These are phyloP conservation scores for Nyctereutes procyonoides DNA, from an alignment of 2,113 vertebrate genomes.

Conservation along the genomic window DNA sequence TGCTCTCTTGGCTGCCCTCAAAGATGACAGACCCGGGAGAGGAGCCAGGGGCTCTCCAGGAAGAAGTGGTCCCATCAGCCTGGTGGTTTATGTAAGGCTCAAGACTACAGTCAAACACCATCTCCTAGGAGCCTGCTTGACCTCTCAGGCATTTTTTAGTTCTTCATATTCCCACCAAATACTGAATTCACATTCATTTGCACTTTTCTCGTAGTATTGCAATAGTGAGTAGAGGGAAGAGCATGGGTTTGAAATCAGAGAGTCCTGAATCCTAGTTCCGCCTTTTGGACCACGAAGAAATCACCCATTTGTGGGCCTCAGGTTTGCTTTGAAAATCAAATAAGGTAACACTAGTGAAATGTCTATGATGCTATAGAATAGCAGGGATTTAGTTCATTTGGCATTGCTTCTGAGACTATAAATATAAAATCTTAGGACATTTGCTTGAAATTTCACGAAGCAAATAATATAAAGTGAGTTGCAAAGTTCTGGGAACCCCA, in stretches of 20 bases:
- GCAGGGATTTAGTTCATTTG: not conserved
- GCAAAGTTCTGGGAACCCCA: not conserved
- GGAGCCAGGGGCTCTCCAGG: not conserved
- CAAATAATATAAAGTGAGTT: not conserved
- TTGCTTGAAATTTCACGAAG: constrained; percentile 31
- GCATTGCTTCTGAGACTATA: not conserved
- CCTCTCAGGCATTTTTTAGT: constrained; percentile 28
- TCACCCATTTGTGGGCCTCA: not conserved
- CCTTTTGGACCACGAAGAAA: not conserved
- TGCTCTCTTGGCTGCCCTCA: not conserved
- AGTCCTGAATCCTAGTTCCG: not conserved
- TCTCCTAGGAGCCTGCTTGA: not conserved
- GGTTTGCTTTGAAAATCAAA: constrained; percentile 20
- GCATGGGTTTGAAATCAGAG: not conserved
- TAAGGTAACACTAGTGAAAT: not conserved
- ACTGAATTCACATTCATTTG: not conserved
- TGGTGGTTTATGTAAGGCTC: not conserved
- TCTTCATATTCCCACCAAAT: not conserved
- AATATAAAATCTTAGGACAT: not conserved
- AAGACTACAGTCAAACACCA: not conserved
- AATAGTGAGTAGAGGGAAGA: not conserved
- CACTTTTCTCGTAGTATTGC: not conserved
- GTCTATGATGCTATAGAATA: not conserved
- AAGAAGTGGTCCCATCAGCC: not conserved
- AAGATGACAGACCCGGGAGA: not conserved